Conservation (phyloP, 2,888 invertebrate genomes). For the Hirtodrosophila cameraria region DNA sequence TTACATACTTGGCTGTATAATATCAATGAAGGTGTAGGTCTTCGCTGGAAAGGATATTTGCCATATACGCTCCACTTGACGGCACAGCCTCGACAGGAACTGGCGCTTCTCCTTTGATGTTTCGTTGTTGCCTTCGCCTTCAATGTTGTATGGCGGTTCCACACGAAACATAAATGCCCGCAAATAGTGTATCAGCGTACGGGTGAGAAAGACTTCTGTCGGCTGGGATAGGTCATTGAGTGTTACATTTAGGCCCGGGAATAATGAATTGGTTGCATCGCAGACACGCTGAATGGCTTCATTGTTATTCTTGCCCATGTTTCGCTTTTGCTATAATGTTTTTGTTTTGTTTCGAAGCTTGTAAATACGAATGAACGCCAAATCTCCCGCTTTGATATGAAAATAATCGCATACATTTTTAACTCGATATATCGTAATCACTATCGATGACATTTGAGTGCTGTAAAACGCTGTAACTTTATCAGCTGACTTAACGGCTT, state of each 20-base stretch:
- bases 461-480: not conserved
- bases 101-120: slow-evolving; percentile 66
- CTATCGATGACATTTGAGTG: slow-evolving; percentile 4
- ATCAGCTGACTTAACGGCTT: slow-evolving; percentile 1
- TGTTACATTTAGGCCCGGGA: slow-evolving; percentile 75
- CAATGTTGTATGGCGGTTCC: slow-evolving; percentile 62
- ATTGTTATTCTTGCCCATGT: slow-evolving; percentile 28
- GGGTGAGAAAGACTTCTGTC: slow-evolving; percentile 72
- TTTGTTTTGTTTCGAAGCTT: too few species aligned
- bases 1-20: slow-evolving; percentile 75
- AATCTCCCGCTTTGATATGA: slow-evolving; percentile 13
- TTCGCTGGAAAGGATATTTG: slow-evolving; percentile 79
- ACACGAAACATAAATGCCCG: slow-evolving; percentile 76
- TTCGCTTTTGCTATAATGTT: not conserved
- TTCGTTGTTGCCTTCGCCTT: slow-evolving; percentile 48
- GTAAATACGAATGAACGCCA: not conserved
- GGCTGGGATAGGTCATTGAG: slow-evolving; percentile 71
- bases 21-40: slow-evolving; percentile 74
- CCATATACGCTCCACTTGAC: slow-evolving; percentile 78
- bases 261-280: slow-evolving; percentile 73
- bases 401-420: not conserved
- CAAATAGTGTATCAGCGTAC: slow-evolving; percentile 72
- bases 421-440: slow-evolving; percentile 17
- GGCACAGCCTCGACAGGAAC: slow-evolving; percentile 71
- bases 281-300: slow-evolving; percentile 38